phyloP scores from a whole-genome alignment of 2,888 invertebrate genomes.

The Neocrepidodera transversa region DNA sequence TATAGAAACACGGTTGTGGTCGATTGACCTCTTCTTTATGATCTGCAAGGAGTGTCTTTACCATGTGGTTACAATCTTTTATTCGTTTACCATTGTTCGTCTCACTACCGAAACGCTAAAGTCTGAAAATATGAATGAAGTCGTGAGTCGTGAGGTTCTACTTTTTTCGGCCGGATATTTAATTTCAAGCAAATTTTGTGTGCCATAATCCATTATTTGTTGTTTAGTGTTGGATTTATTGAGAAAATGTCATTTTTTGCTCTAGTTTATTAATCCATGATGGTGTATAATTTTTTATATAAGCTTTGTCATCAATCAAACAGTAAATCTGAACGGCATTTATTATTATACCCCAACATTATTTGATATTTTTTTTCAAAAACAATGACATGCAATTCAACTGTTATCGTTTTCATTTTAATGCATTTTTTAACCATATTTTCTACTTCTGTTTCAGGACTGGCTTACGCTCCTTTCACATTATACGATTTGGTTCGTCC shows the following conservation, averaged over 20 bases:
- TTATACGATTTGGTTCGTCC: too few species aligned
- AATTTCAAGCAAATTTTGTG: constrained; percentile 11
- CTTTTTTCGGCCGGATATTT: constrained; percentile 25
- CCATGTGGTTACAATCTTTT: constrained; percentile 12
- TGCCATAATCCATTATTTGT: constrained; percentile 12
- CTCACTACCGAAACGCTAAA: constrained; percentile 14
- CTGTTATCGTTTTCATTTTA: too few species aligned
- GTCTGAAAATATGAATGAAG: constrained; percentile 22
- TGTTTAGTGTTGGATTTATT: not conserved
- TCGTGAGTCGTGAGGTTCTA: constrained; percentile 25
- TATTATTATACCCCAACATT: too few species aligned
- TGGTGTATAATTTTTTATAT: not conserved
- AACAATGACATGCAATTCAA: too few species aligned
- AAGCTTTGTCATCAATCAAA: too few species aligned
- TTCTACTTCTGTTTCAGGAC: too few species aligned
- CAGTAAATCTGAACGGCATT: too few species aligned
- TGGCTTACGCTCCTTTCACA: too few species aligned
- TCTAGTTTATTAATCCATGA: not conserved
- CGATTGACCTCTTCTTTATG: constrained; percentile 20
- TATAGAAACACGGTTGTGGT: constrained; percentile 9
- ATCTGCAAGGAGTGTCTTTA: constrained; percentile 23
- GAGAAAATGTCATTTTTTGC: not conserved
- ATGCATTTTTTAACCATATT: too few species aligned
- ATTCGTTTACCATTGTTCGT: constrained; percentile 16
- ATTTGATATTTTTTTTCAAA: too few species aligned